Conservation (phyloP, 35 echinoderm and acorn worm genomes). For the Apostichopus californicus region DNA sequence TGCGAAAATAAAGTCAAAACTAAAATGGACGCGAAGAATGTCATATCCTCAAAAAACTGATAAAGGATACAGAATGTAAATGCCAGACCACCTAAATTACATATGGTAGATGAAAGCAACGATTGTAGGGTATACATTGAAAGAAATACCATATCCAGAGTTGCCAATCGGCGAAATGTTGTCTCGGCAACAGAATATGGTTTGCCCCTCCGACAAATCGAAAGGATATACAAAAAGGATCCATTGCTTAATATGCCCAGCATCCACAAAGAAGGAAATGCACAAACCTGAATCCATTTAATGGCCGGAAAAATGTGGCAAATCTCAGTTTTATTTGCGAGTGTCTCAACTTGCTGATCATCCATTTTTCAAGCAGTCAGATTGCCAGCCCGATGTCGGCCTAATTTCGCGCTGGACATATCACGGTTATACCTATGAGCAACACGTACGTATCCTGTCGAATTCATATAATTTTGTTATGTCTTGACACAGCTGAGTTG, state of each 20-base stretch:
- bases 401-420: no score
- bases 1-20: not conserved
- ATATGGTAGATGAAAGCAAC: not conserved
- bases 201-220: not conserved
- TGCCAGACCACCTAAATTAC: not conserved
- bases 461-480: no score
- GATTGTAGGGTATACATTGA: not conserved
- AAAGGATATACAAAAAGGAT: not conserved
- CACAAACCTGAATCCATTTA: not conserved
- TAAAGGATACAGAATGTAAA: not conserved
- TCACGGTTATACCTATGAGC: no score
- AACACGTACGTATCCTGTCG: no score
- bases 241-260: not conserved
- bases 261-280: not conserved
- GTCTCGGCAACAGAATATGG: not conserved
- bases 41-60: not conserved
- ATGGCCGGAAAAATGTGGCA: not conserved
- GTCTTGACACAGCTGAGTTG: no score
- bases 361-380: no score
- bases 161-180: not conserved
- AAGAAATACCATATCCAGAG: not conserved
- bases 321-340: no score
- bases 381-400: no score
- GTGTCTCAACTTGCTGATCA: no score
- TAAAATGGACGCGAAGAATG: not conserved